Conservation (phyloP, 2,797 vertebrate species). For the Acomys russatus region DNA sequence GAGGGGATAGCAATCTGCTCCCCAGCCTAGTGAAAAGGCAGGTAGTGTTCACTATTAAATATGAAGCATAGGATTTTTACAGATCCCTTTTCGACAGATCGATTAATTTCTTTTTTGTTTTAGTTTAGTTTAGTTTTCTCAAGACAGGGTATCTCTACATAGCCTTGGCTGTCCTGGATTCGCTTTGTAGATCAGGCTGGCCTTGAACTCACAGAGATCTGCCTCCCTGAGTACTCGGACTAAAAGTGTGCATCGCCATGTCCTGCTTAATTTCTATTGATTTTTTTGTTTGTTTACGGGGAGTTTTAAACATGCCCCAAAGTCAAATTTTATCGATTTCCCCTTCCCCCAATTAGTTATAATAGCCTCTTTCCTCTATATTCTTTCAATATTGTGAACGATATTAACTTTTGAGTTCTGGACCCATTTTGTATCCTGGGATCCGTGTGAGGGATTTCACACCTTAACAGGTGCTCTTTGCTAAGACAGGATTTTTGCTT, state of each 20-base stretch:
- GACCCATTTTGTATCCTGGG: background rate
- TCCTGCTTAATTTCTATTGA: background rate
- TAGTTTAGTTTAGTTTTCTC: background rate
- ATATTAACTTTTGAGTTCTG: constrained; percentile 3
- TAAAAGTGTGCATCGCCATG: background rate
- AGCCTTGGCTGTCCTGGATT: no score
- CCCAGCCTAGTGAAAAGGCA: background rate
- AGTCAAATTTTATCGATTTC: background rate
- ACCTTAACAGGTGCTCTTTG: background rate
- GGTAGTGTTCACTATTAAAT: background rate
- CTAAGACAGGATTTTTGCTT: background rate
- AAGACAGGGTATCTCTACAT: background rate
- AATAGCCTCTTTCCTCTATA: background rate
- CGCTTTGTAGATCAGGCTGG: no score
- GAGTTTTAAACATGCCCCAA: background rate
- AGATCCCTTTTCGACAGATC: background rate
- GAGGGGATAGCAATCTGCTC: background rate
- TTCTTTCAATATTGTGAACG: background rate
- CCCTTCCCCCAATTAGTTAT: background rate
- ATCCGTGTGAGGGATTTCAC: background rate
- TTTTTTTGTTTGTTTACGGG: background rate
- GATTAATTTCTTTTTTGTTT: background rate
- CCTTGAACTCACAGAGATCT: background rate
- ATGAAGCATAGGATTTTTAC: background rate
- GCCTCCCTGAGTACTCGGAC: background rate